A percentile compares a stretch with the other conserved stretches of the same genome.
Conservation (phyloP, 1,140 invertebrate species). For the Trachelipus rathkii region DNA sequence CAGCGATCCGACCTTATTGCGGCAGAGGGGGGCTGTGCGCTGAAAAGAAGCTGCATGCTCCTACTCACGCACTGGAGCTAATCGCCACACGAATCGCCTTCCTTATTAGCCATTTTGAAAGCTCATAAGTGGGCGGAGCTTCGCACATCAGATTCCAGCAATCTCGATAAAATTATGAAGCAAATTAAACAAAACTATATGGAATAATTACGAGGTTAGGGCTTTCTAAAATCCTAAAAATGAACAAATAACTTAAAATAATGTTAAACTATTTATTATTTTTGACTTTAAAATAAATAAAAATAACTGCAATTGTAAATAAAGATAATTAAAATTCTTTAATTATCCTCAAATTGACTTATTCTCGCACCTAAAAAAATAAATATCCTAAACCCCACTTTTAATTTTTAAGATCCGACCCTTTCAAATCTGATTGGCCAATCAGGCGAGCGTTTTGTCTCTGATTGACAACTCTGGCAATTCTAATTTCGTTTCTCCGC, state of each 20-base stretch:
- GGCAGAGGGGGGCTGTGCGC: slow-evolving; percentile 34
- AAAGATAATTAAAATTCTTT: not conserved
- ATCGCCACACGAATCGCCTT: slow-evolving; percentile 27
- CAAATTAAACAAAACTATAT: not conserved
- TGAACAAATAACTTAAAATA: too few relatives aligned
- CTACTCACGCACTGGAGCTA: slow-evolving; percentile 37
- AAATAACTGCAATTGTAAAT: not conserved
- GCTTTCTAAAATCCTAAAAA: too few relatives aligned
- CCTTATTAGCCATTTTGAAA: slow-evolving; percentile 41
- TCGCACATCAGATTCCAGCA: not conserved
- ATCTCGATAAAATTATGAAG: not conserved
- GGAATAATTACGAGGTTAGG: not conserved
- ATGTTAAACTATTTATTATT: too few relatives aligned
- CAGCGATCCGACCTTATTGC: slow-evolving; percentile 43
- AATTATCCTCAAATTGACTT: not conserved
- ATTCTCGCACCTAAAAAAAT: slow-evolving; percentile 6
- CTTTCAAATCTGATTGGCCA: slow-evolving; percentile 24
- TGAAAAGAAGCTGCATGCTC: slow-evolving; percentile 32
- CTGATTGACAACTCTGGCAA: slow-evolving; percentile 41
- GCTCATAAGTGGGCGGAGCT: slow-evolving; percentile 24
- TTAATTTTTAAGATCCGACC: slow-evolving; percentile 26
- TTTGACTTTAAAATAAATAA: too few relatives aligned
- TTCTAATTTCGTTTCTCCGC: slow-evolving; percentile 22
- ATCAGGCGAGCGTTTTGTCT: slow-evolving; percentile 34
- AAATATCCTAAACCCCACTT: slow-evolving; percentile 28